Conservation (phyloP, 2,113 vertebrate genomes). For the Tupaia chinensis region DNA sequence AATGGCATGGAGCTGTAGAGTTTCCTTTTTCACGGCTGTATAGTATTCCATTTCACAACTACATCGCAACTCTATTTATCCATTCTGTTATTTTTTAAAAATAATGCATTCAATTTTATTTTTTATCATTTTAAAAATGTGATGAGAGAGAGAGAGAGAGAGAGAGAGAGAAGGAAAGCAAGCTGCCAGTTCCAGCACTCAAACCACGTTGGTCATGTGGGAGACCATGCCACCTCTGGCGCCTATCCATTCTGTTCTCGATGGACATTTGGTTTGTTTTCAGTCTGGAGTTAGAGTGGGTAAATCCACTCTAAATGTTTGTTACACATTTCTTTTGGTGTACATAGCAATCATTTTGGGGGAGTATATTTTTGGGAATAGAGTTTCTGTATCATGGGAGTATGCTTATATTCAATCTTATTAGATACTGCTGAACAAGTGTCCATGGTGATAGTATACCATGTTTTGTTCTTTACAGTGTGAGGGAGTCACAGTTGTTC, state of each 20-base stretch:
- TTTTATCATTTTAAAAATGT: too few relatives aligned
- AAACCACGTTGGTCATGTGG: too few relatives aligned
- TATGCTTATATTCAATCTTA: background rate
- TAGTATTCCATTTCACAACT: background rate
- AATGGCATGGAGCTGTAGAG: background rate
- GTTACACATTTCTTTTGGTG: background rate
- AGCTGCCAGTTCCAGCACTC: too few relatives aligned
- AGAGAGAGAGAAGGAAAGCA: too few relatives aligned
- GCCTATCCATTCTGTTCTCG: background rate
- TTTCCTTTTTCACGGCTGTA: background rate
- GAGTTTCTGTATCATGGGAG: background rate
- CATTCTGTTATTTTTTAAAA: too few relatives aligned
- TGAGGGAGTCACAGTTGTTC: background rate
- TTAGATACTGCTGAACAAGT: background rate
- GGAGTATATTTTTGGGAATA: background rate
- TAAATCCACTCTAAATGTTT: background rate
- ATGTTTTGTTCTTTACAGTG: background rate
- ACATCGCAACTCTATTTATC: too few relatives aligned
- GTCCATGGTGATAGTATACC: background rate
- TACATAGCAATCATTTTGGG: background rate
- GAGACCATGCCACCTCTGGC: accelerated
- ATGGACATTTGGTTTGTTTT: background rate
- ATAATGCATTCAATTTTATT: too few relatives aligned
- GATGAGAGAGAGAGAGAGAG: too few relatives aligned
- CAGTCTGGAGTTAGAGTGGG: background rate